These are phyloP conservation scores for Probaryconus sp. DNA, from an alignment of 1,140 invertebrate genomes.

Conservation along the genomic window DNA sequence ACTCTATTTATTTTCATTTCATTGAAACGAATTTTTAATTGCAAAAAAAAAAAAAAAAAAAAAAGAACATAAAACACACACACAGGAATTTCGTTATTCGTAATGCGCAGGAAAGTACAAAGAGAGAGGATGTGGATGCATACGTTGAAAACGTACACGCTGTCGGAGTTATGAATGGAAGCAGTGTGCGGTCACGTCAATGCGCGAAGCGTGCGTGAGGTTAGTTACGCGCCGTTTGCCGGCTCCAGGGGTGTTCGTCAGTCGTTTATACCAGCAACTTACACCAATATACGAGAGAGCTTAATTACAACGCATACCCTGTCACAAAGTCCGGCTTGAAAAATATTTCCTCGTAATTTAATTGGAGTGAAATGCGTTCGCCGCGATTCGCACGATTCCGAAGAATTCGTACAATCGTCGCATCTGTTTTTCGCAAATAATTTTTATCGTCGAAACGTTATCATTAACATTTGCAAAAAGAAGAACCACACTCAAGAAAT, in stretches of 20 bases:
- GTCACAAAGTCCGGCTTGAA: conserved; percentile 37
- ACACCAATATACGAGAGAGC: conserved; percentile 58
- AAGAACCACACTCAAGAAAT: too few species aligned
- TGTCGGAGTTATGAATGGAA: conserved; percentile 73
- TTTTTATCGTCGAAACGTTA: too few species aligned
- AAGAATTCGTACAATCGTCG: conserved; percentile 10
- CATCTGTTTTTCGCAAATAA: conserved; percentile 20
- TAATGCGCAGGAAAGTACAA: too few species aligned
- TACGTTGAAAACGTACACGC: conserved; percentile 43
- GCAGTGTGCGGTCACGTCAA: conserved; percentile 72
- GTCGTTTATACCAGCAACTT: conserved; percentile 63
- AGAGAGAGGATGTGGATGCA: too few species aligned
- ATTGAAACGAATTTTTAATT: too few species aligned
- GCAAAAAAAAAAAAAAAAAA: too few species aligned
- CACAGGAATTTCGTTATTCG: too few species aligned
- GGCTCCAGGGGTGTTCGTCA: conserved; percentile 70
- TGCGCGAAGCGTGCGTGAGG: conserved; percentile 74
- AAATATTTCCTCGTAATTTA: conserved; percentile 48
- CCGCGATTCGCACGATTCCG: conserved; percentile 28
- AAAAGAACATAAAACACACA: too few species aligned
- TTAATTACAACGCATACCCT: conserved; percentile 51
- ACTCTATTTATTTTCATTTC: too few species aligned
- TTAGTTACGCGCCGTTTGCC: conserved; percentile 76
- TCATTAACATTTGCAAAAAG: too few species aligned
- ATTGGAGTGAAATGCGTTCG: conserved; percentile 24